phyloP scores from a whole-genome alignment of 2,797 vertebrate species.

The Micropoecilia bifurca region DNA sequence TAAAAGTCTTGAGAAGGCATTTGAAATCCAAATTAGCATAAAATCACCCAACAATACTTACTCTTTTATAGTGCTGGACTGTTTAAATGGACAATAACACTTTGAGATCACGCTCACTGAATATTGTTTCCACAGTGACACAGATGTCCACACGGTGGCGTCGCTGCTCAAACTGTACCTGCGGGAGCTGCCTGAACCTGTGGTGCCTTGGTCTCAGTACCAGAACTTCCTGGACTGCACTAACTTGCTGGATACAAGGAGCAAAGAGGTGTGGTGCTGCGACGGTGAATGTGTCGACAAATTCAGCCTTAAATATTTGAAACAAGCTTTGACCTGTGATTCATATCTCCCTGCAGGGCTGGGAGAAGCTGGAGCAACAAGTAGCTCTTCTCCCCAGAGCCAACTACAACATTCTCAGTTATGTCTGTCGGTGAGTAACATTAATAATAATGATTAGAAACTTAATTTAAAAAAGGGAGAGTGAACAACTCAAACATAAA shows the following conservation, averaged over 20 bases:
- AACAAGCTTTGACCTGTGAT: neutral
- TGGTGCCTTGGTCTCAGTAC: constrained; percentile 94
- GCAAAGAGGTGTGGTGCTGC: constrained; percentile 73
- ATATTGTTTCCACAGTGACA: constrained; percentile 84
- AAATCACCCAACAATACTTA: neutral
- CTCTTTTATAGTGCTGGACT: neutral
- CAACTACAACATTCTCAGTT: constrained; percentile 95
- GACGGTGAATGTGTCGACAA: neutral
- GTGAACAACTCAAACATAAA: no score
- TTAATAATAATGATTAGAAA: no score
- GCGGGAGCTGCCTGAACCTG: constrained; percentile 93
- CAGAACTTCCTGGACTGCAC: constrained; percentile 92
- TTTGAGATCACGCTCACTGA: neutral
- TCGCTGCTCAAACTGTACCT: constrained; percentile 96
- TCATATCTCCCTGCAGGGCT: constrained; percentile 80
- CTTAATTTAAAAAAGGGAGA: no score
- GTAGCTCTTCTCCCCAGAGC: constrained; percentile 87
- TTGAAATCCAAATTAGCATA: neutral
- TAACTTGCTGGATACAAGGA: constrained; percentile 74
- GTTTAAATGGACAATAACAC: neutral
- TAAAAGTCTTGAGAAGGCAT: neutral
- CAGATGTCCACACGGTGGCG: constrained; percentile 97
- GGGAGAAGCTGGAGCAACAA: constrained; percentile 86
- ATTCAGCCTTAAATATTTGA: neutral
- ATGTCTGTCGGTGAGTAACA: constrained; percentile 89